phyloP scores from a whole-genome alignment of 2,797 vertebrate genomes.

The Muscicapa striata region DNA sequence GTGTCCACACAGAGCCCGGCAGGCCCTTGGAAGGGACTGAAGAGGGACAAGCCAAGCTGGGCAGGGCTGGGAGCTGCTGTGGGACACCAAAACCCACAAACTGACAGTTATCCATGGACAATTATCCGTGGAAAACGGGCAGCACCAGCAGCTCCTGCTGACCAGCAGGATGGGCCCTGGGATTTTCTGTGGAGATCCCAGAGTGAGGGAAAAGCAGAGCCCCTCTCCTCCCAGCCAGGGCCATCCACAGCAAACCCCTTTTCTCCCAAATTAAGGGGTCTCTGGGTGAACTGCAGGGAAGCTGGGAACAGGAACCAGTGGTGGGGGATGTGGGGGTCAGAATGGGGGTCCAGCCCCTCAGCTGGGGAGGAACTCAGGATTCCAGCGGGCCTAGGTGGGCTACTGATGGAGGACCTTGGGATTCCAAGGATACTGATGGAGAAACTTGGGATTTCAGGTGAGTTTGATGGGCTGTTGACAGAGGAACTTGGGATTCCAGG shows the following conservation, averaged over 20 bases:
- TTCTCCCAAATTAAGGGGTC: accelerated
- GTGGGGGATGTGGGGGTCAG: not conserved
- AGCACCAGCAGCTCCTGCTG: not conserved
- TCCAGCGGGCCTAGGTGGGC: not conserved
- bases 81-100: not conserved
- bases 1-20: not conserved
- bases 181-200: accelerated
- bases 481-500: not conserved
- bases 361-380: not conserved
- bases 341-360: not conserved
- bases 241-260: not conserved
- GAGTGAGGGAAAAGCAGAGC: accelerated
- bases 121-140: accelerated
- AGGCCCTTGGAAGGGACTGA: not conserved
- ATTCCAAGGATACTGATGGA: not conserved
- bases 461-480: not conserved
- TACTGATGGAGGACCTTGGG: not conserved
- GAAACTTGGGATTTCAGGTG: not conserved
- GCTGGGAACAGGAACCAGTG: accelerated
- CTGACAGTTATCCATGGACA: accelerated
- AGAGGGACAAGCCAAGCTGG: not conserved
- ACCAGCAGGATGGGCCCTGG: accelerated
- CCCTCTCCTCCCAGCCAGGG: too few relatives aligned
- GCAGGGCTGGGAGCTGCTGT: not conserved
- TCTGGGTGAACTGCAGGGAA: accelerated